phyloP scores from a whole-genome alignment of 35 echinoderm and acorn worm genomes.

The Heliocidaris erythrogramma region DNA sequence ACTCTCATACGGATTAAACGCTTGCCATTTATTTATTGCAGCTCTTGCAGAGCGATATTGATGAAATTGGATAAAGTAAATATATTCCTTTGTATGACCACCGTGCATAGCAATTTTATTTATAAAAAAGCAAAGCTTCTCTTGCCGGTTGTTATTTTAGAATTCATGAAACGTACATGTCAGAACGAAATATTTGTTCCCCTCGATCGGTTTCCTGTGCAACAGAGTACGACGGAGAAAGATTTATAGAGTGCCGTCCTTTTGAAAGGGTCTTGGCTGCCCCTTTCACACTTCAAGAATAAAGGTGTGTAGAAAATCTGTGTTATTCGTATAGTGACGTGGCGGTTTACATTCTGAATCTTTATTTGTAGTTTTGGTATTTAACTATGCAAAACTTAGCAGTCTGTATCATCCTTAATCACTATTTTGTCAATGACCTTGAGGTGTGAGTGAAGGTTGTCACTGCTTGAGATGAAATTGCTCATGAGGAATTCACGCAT shows the following conservation, averaged over 20 bases:
- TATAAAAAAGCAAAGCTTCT: not conserved
- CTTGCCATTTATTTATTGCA: not conserved
- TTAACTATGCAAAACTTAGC: too few relatives aligned
- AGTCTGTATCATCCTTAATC: too few relatives aligned
- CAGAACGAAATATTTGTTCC: constrained; percentile 18
- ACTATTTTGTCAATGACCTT: too few relatives aligned
- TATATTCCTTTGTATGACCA: not conserved
- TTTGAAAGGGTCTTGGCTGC: not conserved
- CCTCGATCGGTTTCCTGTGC: not conserved
- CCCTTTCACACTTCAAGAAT: not conserved
- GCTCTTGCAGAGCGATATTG: not conserved
- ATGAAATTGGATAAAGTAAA: not conserved
- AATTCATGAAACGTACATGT: constrained; percentile 5
- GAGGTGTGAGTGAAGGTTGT: too few relatives aligned
- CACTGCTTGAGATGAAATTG: too few relatives aligned
- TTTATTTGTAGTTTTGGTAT: too few relatives aligned
- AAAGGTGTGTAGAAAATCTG: not conserved
- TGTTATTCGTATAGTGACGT: too few relatives aligned
- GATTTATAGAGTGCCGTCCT: not conserved
- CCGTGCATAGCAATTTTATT: not conserved
- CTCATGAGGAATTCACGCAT: too few relatives aligned
- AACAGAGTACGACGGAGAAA: not conserved
- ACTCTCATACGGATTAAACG: not conserved
- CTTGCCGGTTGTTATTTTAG: not conserved
- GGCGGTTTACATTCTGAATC: too few relatives aligned